Percentiles rank a stretch among this genome's conserved stretches.
phyloP scores from a whole-genome alignment of 2,113 vertebrate genomes.

The Malaclemys terrapin region DNA sequence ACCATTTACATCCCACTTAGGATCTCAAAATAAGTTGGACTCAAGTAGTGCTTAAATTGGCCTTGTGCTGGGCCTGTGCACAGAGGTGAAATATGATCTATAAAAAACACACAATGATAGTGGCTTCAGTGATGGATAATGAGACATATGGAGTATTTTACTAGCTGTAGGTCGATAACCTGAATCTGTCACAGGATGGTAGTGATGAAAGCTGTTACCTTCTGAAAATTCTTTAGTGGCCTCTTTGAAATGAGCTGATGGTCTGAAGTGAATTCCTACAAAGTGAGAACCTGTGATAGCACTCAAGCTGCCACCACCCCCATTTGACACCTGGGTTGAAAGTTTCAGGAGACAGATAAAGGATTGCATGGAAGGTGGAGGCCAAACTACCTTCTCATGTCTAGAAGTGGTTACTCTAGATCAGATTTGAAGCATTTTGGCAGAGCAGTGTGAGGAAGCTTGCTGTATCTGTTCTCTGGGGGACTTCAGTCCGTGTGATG shows the following conservation, averaged over 20 bases:
- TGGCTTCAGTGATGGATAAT: background rate
- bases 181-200: background rate
- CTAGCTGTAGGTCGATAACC: background rate
- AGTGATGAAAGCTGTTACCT: background rate
- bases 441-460: rapidly evolving
- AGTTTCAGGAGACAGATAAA: background rate
- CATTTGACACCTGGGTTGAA: background rate
- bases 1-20: background rate
- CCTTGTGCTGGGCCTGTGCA: background rate
- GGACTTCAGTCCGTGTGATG: background rate
- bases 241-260: background rate
- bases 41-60: background rate
- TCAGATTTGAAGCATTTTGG: background rate
- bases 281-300: background rate
- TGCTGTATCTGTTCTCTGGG: background rate
- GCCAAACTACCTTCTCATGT: background rate
- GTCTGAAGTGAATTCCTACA: background rate
- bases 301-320: background rate
- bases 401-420: background rate
- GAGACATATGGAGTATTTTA: background rate
- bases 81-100: background rate
- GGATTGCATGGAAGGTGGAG: background rate
- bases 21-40: background rate
- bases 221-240: background rate
- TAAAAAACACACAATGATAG: background rate